Evolutionary conservation across 2,797 vertebrate species (phyloP), one percentile per base, ranked within the genome.

Genomic region (Sylvia borin): DNA sequence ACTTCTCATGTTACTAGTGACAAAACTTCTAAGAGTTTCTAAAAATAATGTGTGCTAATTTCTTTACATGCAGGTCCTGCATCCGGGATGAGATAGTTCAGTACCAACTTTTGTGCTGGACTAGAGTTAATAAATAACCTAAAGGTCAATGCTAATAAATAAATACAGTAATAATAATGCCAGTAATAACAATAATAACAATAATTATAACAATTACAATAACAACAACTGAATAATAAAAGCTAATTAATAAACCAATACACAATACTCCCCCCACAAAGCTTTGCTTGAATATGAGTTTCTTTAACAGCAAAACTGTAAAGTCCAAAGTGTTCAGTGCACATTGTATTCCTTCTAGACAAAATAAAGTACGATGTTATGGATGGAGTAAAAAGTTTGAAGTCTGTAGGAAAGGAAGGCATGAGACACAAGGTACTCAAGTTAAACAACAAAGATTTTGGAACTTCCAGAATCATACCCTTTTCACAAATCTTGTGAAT

Each of bases 171-270:
- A 60, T 7, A 75, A 60, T 10, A 53, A 24, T 24, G 43, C 34
- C 10, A 36, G 5, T 5, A 43, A 34, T 10, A 34, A 57, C 3
- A 57, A n/a, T 11, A 40, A 55, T 2, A 47, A 10, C 2, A 34
- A 34, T 1, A 20, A 53, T 0, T 24, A 17, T 2, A 38, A n/a
- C 2, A 8, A 36, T 0, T 1, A 21, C 5, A 7, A 16, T 2
- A 65, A 25, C 2, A 70, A 36, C 5, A 27, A 67, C 4, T 25
- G 11, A 54, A 70, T 47, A 17, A 47, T 31, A 62, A 86, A 77
- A 55, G 8, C 26, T 55, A 31, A 55, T 62, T 54, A 5, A 11
- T 19, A 66, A 55, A 14, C 0, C 32, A 53, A 50, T 34, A 43
- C 2, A 3, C 6, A 10, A 21, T 51, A 20, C 6, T 14, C 3